Evolutionary conservation across 92 coral and sea anemone genomes (phyloP), one percentile per base, ranked within the genome.

Genomic region (Virgularia gustaviana): DNA sequence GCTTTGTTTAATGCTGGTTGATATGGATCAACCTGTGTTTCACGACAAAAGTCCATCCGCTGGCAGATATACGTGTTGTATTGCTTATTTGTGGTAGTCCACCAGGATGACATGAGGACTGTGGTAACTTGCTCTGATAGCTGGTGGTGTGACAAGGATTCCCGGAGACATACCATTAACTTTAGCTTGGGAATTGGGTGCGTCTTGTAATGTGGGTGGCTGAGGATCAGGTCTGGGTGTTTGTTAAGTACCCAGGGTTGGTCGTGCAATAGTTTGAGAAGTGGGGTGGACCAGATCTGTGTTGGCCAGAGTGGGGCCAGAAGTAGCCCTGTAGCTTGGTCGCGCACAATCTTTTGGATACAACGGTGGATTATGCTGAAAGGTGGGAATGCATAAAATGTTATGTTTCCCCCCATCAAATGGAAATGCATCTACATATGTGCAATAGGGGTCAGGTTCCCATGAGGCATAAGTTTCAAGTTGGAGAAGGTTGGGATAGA

Each of bases 311-410:
- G 54, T 36, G 83, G 83, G 16, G 58, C 78, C 36, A 78, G 42
- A 23, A 78, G 47, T 28, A 78, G 53, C 57, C 83, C 83, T 24
- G 59, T 72, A 3, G 78, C 83, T 71, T 70, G 63, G 71, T 79
- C 83, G 55, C 55, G 63, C 53, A 49, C 29, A 32, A 79, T 78
- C 28, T 78, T 78, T 13, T 41, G 24, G 29, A 78, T 39, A 39
- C 83, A 78, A 24, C 39, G 72, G 29, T 63, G 71, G 39, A 78
- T 73, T 44, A 80, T 53, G 33, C 81, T 81, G 34, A 81, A 81
- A 6, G 85, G 81, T 25, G 85, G 81, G 23, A 75, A 81, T 30
- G 85, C 81, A 43, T 75, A 75, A 55, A 81, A 75, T 27, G 32
- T 67, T 75, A 9, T 61, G 27, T 19, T 64, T 19, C 7, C 27